A percentile compares a stretch with the other conserved stretches of the same genome.
Evolutionary conservation across 2,888 invertebrate genomes (phyloP).

Genomic region (Drosophila fulvimacula): DNA sequence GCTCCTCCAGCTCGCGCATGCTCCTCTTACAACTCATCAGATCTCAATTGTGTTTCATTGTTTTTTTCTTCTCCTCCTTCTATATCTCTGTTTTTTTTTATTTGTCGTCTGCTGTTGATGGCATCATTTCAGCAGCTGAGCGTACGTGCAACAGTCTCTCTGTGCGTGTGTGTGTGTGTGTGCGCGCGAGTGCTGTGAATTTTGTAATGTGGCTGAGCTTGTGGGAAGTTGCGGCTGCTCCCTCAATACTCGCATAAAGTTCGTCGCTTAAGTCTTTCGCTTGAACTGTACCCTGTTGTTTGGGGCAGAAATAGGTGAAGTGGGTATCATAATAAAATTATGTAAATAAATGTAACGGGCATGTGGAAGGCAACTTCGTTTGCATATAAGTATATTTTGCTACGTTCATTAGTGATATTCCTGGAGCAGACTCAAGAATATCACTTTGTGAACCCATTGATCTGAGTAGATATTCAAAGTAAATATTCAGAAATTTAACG

Average conservation of each 20-base stretch:
- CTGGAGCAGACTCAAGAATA: neutral
- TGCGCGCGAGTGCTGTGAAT: constrained; percentile 7
- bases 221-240: constrained; percentile 75
- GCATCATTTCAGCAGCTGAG: constrained; percentile 79
- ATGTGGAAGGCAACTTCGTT: neutral
- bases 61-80: constrained; percentile 20
- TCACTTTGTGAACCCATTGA: neutral
- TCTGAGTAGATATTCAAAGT: too few relatives aligned
- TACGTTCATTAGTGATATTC: neutral
- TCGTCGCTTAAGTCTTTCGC: constrained; percentile 73
- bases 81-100: constrained; percentile 11
- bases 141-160: constrained; percentile 35
- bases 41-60: constrained; percentile 39
- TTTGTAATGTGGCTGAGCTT: constrained; percentile 67
- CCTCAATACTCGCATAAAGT: constrained; percentile 60
- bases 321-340: constrained; percentile 12
- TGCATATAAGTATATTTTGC: neutral
- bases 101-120: constrained; percentile 72
- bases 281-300: constrained; percentile 32
- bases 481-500: too few relatives aligned
- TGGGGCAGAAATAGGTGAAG: neutral
- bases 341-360: neutral
- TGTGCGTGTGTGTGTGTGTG: constrained; percentile 34
- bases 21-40: constrained; percentile 22
- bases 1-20: constrained; percentile 3